Evolutionary conservation across 2,797 vertebrate species (phyloP), one percentile per base, ranked within the genome.

Genomic region (Scolopax rusticola): DNA sequence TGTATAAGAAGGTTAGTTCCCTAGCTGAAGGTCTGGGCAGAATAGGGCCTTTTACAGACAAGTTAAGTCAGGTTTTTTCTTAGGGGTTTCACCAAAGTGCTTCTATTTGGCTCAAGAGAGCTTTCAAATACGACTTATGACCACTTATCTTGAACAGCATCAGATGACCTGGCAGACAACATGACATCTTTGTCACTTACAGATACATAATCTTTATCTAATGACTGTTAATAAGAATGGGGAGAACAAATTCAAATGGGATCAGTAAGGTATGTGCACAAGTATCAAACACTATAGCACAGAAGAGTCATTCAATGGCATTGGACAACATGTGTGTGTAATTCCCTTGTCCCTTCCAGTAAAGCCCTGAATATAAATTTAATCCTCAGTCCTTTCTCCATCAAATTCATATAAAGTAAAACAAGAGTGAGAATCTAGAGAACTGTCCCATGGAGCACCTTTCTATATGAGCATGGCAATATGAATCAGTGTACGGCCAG

Each of bases 151-250:
- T 75, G 54, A 90, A 32, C 9, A 74, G 32, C 70, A 53, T 40
- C 77, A 79, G 48, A 63, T 63, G 84, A 82, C 30, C 77, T 78
- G 59, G 18, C 36, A 76, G 70, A 40, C 23, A 90, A 36, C 54
- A 56, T 7, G 48, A 92, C n/a, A 79, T 79, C 59, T 92, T 84
- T 76, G 47, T 82, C 59, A 64, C 71, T 88, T 88, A 68, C 2
- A 84, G 67, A 53, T 8, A 60, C 56, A 60, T 73, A 91, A 88
- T 78, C 59, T 92, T 76, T 69, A 74, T 36, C n/a, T 51, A 84
- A 75, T 0, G 0, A 36, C 38, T 75, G 9, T 61, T 86, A 81
- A 54, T 71, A 64, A 65, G 45, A 56, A 28, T 9, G 9, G 64
- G 43, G 15, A 87, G 51, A 82, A 48, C 47, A 94, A 76, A 64